phyloP scores from a whole-genome alignment of 2,113 vertebrate genomes.

The Eretmochelys imbricata region DNA sequence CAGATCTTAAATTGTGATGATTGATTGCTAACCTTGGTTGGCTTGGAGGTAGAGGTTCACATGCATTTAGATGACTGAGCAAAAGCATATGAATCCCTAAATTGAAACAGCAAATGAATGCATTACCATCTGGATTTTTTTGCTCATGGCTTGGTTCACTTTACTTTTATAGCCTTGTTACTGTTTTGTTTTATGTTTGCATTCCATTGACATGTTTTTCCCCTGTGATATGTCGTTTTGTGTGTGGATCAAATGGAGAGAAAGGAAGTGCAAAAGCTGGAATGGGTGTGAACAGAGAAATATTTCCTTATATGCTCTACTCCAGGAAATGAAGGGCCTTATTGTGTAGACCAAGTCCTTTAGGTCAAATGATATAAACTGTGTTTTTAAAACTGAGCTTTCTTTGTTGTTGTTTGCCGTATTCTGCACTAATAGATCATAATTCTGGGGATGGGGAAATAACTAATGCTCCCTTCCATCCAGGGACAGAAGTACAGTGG shows the following conservation, averaged over 20 bases:
- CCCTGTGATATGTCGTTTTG: too few relatives aligned
- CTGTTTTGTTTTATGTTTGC: too few relatives aligned
- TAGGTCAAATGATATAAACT: not conserved
- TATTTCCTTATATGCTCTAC: not conserved
- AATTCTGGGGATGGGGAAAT: not conserved
- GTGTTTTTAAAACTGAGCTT: not conserved
- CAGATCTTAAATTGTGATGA: not conserved
- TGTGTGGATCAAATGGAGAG: not conserved
- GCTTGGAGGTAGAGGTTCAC: slow-evolving; percentile 21
- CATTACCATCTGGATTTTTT: not conserved
- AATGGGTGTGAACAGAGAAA: not conserved
- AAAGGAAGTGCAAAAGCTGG: not conserved
- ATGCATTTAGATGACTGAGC: not conserved
- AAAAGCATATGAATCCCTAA: not conserved
- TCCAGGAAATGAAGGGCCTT: not conserved
- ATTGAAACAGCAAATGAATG: not conserved
- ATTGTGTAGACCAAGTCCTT: not conserved
- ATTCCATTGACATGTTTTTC: too few relatives aligned
- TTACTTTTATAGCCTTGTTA: not conserved
- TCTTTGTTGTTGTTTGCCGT: not conserved
- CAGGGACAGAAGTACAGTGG: not conserved
- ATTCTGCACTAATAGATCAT: not conserved
- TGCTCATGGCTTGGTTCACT: not conserved
- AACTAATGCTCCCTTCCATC: not conserved
- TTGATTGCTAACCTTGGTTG: not conserved